Percentiles rank a stretch among this genome's conserved stretches.
Evolutionary conservation across 2,113 vertebrate species (phyloP).

Genomic region (Odocoileus virginianus): DNA sequence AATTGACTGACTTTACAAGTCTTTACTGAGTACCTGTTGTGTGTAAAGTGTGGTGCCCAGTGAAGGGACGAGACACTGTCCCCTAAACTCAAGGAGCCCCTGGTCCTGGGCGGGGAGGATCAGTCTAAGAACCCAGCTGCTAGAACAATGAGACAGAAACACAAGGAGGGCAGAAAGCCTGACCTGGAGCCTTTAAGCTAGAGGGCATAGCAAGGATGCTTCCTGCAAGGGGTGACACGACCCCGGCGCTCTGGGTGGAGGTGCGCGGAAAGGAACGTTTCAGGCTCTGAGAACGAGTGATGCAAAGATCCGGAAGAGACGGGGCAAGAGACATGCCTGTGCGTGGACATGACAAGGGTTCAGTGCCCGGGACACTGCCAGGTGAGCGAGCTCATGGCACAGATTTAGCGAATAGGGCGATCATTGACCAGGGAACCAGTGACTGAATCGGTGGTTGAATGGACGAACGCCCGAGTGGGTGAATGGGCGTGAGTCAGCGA

Average conservation of each 20-base stretch:
- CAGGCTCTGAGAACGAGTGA: accelerated
- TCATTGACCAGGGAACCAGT: neutral
- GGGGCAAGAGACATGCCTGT: accelerated
- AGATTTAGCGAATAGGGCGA: neutral
- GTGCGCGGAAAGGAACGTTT: neutral
- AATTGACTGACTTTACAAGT: neutral
- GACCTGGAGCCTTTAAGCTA: neutral
- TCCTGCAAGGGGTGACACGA: neutral
- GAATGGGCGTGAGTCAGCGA: neutral
- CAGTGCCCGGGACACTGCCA: too few species aligned
- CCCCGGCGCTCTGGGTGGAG: neutral
- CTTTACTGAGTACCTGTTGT: neutral
- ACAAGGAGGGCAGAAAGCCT: neutral
- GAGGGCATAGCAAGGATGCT: neutral
- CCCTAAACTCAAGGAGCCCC: neutral
- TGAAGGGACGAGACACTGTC: neutral
- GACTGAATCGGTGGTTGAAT: neutral
- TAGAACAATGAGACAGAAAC: neutral
- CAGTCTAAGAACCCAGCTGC: neutral
- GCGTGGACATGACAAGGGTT: neutral
- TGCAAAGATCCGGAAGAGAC: neutral
- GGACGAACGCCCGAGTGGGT: neutral
- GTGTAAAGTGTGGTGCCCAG: neutral
- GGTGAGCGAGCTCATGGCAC: neutral
- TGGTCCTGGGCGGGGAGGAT: neutral